phyloP scores from a whole-genome alignment of 2,888 invertebrate species.

The Euproctis similis region DNA sequence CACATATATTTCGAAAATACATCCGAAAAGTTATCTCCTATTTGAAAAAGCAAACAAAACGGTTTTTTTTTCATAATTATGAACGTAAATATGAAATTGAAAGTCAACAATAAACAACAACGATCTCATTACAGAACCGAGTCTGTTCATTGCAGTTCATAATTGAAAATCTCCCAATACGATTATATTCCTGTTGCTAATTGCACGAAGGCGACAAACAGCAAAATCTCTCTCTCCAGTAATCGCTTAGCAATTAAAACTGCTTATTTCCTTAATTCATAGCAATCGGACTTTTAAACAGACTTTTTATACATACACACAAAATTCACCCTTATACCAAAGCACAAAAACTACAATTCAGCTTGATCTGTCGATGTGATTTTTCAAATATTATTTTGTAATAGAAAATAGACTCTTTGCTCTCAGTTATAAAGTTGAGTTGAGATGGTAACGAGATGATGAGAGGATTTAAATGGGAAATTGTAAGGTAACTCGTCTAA shows the following conservation, averaged over 20 bases:
- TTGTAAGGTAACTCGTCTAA: constrained; percentile 66
- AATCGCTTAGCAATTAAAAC: constrained; percentile 65
- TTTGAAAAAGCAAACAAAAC: too few relatives aligned
- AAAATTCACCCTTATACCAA: constrained; percentile 19
- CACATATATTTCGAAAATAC: too few relatives aligned
- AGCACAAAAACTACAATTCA: too few relatives aligned
- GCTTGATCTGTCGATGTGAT: constrained; percentile 16
- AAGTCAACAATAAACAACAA: too few relatives aligned
- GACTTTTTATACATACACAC: constrained; percentile 23
- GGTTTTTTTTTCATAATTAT: too few relatives aligned
- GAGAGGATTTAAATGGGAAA: constrained; percentile 66
- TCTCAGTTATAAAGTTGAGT: constrained; percentile 23
- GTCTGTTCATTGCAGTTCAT: constrained; percentile 6
- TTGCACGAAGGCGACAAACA: constrained; percentile 30
- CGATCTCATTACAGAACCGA: constrained; percentile 8
- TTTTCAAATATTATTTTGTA: constrained; percentile 19
- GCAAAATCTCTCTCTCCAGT: constrained; percentile 51
- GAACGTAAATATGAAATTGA: too few relatives aligned
- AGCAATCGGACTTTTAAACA: constrained; percentile 56
- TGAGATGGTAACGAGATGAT: constrained; percentile 29
- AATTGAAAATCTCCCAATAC: constrained; percentile 10
- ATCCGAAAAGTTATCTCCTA: too few relatives aligned
- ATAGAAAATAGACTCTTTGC: constrained; percentile 24
- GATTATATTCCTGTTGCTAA: constrained; percentile 20
- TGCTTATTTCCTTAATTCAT: constrained; percentile 71